A percentile compares a stretch with the other conserved stretches of the same genome.
Evolutionary conservation across 2,797 vertebrate species (phyloP).

Genomic region (Rhodeus uyekii): DNA sequence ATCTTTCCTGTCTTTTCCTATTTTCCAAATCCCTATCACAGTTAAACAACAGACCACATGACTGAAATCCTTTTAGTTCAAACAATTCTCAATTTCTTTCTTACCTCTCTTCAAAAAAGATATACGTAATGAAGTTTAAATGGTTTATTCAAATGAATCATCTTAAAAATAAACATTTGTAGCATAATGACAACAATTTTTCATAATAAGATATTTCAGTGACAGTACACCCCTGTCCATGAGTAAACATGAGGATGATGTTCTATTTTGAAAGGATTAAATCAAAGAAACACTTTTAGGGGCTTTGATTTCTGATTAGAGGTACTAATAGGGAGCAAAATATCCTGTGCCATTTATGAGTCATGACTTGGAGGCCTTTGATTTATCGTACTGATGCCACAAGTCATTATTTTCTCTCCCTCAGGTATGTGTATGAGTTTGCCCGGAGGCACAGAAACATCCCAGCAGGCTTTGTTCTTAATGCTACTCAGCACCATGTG

Average conservation of each 20-base stretch:
- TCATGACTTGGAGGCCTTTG: background rate
- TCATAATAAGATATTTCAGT: background rate
- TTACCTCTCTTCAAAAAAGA: background rate
- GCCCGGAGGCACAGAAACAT: conserved; percentile 73
- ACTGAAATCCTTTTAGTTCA: background rate
- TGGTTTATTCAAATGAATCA: background rate
- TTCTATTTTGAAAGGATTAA: conserved; percentile 6
- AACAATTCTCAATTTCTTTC: background rate
- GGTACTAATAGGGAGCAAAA: conserved; percentile 1
- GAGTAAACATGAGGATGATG: background rate
- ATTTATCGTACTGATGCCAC: background rate
- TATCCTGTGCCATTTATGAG: background rate
- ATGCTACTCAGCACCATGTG: conserved; percentile 71
- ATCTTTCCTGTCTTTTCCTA: background rate
- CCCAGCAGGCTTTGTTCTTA: conserved; percentile 71
- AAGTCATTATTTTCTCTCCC: conserved; percentile 15
- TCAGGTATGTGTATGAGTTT: conserved; percentile 77
- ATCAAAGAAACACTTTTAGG: background rate
- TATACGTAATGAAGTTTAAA: background rate
- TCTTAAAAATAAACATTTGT: background rate
- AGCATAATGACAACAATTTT: background rate
- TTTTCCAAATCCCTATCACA: background rate
- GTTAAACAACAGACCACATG: background rate
- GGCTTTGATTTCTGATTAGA: conserved; percentile 25
- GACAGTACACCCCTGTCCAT: background rate